Base-by-base conservation (phyloP, 2,797 vertebrate species). In the Danio choprae region DNA sequence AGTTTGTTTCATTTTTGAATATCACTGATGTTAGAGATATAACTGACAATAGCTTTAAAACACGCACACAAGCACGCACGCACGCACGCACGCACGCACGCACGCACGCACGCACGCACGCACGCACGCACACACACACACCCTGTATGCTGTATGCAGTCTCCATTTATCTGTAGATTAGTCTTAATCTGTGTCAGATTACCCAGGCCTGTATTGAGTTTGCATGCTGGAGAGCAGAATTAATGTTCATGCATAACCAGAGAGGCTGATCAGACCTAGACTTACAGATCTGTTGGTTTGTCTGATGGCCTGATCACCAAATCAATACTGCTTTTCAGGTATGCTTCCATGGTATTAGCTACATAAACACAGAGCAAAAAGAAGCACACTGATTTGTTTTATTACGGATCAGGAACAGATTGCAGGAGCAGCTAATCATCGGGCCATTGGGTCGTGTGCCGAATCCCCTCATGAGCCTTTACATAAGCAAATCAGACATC, bases 281-380 rank as follows among this genome's bases (percentile, higher is more conserved):
- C 41, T 81, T 89, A 91, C 89, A 82, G 92, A 92, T 93, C 89
- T 90, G 89, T 92, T 91, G 78, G 88, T 87, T 89, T 87, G 87
- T 90, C 89, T 88, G 89, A 93, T 91, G 83, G 86, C 81, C 73
- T 79, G 89, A 92, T 92, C 88, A 86, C 40, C 80, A 85, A 89
- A 90, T 94, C 92, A 89, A 94, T 94, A 79, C 4, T 12, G 12
- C 48, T 91, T 89, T 91, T 86, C 86, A 87, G 90, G 84, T 84
- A 75, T 12, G 73, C 43, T 56, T 80, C 88, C 92, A 91, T 87
- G 81, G 86, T 82, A 83, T 79, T 87, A 86, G 84, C 84, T 76
- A 68, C 72, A 82, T 86, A 90, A 79, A 86, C n/a, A n/a, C 64
- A 75, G 70, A 48, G 77, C 1, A 18, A 60, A 83, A 73, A 84